phyloP scores from a whole-genome alignment of 2,888 invertebrate species.

The Campoplex capitator region DNA sequence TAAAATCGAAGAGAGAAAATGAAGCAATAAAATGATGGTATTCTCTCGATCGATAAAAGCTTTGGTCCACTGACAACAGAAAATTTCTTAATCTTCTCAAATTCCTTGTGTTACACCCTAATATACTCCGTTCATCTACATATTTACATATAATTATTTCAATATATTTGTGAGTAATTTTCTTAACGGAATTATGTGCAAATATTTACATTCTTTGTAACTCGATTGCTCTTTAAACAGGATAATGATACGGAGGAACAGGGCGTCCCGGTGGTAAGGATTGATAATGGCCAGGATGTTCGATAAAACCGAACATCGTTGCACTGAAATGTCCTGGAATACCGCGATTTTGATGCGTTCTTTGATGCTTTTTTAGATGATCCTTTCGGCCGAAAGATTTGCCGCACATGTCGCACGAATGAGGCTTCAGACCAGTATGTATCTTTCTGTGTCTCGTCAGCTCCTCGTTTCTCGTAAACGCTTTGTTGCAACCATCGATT shows the following conservation, averaged over 20 bases:
- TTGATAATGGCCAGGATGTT: conserved; percentile 50
- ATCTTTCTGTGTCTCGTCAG: conserved; percentile 96
- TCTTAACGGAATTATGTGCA: neutral
- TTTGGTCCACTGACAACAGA: neutral
- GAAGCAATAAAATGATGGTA: no score
- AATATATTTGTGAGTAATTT: neutral
- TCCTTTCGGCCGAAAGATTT: conserved; percentile 97
- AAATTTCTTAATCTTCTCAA: neutral
- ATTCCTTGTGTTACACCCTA: neutral
- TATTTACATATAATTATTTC: neutral
- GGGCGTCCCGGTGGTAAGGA: conserved; percentile 65
- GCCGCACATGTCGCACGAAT: conserved; percentile 94
- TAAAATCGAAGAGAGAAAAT: no score
- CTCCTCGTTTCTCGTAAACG: conserved; percentile 96
- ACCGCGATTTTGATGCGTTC: conserved; percentile 88
- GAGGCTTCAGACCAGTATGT: conserved; percentile 94
- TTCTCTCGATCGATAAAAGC: no score
- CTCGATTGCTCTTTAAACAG: conserved; percentile 34
- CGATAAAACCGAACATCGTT: conserved; percentile 73
- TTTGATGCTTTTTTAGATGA: conserved; percentile 96
- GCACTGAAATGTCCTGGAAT: conserved; percentile 70
- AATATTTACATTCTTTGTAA: neutral
- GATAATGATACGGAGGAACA: conserved; percentile 72
- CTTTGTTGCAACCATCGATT: conserved; percentile 93
- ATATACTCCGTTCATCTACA: neutral